Evolutionary conservation across 2,797 vertebrate genomes (phyloP).

Genomic region (Onychomys leucogaster): DNA sequence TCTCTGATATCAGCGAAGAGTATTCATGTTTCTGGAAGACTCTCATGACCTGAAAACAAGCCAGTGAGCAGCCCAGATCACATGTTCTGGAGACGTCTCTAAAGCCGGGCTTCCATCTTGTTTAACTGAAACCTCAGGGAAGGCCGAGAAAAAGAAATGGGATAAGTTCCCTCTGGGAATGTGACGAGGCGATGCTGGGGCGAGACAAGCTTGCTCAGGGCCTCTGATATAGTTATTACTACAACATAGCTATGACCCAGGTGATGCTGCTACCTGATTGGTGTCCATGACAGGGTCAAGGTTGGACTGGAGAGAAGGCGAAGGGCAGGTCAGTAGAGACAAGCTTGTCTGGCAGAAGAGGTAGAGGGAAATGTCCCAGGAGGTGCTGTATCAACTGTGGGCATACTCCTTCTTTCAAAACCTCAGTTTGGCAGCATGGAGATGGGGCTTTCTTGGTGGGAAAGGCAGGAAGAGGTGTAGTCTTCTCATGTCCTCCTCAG

Average conservation of each 20-base stretch:
- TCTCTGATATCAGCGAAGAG: background rate
- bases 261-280: background rate
- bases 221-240: background rate
- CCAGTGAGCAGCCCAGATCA: background rate
- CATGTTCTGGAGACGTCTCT: background rate
- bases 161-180: background rate
- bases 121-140: slow-evolving; percentile 47
- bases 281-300: background rate
- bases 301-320: background rate
- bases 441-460: background rate
- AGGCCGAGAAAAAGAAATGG: slow-evolving; percentile 43
- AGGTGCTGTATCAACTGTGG: background rate
- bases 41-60: slow-evolving; percentile 57
- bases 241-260: background rate
- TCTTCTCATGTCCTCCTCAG: background rate
- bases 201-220: background rate
- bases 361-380: background rate
- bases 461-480: background rate
- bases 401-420: background rate
- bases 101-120: background rate
- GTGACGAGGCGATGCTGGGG: background rate
- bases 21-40: slow-evolving; percentile 28
- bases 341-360: background rate
- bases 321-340: background rate
- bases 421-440: background rate